phyloP scores from a whole-genome alignment of 1,140 invertebrate genomes.

The Drosophila sp. region DNA sequence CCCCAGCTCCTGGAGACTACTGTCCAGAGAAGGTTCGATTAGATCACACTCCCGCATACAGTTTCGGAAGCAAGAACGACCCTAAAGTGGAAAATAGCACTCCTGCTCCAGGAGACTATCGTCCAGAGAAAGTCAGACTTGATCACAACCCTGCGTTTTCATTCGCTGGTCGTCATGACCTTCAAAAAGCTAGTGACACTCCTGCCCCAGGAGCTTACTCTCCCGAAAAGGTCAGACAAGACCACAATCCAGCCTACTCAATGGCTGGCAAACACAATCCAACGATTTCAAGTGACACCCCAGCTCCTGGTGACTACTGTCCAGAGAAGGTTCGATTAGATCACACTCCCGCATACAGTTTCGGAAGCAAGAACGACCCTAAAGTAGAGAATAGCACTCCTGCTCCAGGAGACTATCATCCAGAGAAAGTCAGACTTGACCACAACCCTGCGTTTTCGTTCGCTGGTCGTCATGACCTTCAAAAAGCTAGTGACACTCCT shows the following conservation, averaged over 20 bases:
- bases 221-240: conserved; percentile 85
- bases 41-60: conserved; percentile 84
- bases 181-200: conserved; percentile 87
- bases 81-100: conserved; percentile 63
- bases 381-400: conserved; percentile 31
- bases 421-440: conserved; percentile 86
- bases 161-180: conserved; percentile 84
- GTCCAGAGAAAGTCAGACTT: conserved; percentile 86
- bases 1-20: conserved; percentile 89
- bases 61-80: conserved; percentile 84
- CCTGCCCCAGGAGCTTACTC: conserved; percentile 86
- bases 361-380: conserved; percentile 83
- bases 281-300: conserved; percentile 84
- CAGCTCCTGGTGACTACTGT: conserved; percentile 85
- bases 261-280: conserved; percentile 84
- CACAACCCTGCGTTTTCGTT: conserved; percentile 86
- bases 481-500: conserved; percentile 83
- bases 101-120: conserved; percentile 85
- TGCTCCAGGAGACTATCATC: conserved; percentile 86
- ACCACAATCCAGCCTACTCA: conserved; percentile 85
- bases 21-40: conserved; percentile 89
- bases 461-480: conserved; percentile 84
- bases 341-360: conserved; percentile 84
- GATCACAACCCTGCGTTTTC: conserved; percentile 83
- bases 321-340: conserved; percentile 85